Base-by-base conservation (phyloP, 2,888 invertebrate genomes). In the Pachymerium ferrugineum region DNA sequence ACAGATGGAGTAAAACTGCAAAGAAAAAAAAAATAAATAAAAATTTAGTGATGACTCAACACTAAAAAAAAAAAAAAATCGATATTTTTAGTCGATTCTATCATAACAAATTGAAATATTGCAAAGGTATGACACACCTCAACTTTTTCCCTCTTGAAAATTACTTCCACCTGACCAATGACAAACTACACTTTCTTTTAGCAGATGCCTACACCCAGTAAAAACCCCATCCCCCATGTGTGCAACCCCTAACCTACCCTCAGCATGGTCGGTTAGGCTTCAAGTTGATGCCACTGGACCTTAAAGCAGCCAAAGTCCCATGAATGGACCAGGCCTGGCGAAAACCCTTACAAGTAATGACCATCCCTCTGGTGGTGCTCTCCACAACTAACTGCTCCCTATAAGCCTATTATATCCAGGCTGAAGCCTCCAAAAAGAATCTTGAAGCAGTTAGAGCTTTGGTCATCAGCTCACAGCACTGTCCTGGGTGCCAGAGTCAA, bases 161-260 rank as follows among this genome's bases (percentile, higher is more conserved):
- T 54, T 54, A 54, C 54, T 54, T 54, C 54, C 54, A 54, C 54
- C 54, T 54, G 54, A 54, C 54, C 54, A 54, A 54, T 54, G 54
- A 54, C 54, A 54, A 54, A 54, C 54, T 54, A 25, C 54, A 54
- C 54, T 54, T 54, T 54, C 54, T 54, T 54, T 6, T 8, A 54
- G 54, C 54, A 54, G 54, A 54, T 54, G 54, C 54, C 54, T 54
- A 54, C 54, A 54, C 54, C 47, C 47, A 47, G 22, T 22, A 22
- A 38, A 38, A 38, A 38, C 38, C 38, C 38, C 38, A 6, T 19
- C 47, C 42, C 14, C 42, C 14, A 42, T n/a, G n/a, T n/a, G n/a
- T n/a, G n/a, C n/a, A n/a, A 12, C 42, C 47, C 47, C 2, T 6
- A 16, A 3, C 47, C 8, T 22, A 47, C 54, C 54, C 54, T 54